Evolutionary conservation across 2,797 vertebrate genomes (phyloP).

Genomic region (Glyptemys insculpta): DNA sequence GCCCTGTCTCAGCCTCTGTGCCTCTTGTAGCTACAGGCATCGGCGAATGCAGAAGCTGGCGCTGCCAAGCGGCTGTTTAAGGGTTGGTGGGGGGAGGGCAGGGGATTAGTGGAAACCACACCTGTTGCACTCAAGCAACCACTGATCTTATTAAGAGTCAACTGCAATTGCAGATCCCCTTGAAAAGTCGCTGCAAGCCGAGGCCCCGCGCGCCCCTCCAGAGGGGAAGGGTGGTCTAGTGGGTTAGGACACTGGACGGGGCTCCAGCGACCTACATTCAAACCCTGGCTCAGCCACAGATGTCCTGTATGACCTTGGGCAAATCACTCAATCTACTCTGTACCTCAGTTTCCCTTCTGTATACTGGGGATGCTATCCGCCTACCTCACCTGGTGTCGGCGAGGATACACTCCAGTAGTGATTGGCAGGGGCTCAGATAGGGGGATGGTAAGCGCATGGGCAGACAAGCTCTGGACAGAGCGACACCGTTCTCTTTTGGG

Average conservation of each 20-base stretch:
- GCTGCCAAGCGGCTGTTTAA: background rate
- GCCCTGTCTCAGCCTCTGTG: background rate
- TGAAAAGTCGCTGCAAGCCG: background rate
- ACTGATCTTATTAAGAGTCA: background rate
- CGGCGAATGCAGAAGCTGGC: background rate
- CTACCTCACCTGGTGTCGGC: background rate
- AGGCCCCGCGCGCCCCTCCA: background rate
- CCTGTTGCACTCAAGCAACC: background rate
- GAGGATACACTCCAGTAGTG: background rate
- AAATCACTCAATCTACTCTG: fast-evolving
- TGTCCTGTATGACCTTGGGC: background rate
- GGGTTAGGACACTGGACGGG: background rate
- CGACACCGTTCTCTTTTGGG: background rate
- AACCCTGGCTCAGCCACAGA: background rate
- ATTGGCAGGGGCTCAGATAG: background rate
- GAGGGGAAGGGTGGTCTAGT: background rate
- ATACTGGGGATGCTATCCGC: background rate
- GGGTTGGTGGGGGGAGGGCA: too few relatives aligned
- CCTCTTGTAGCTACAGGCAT: background rate
- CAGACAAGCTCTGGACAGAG: background rate
- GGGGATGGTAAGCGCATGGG: background rate
- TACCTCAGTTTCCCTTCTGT: background rate
- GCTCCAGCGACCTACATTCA: background rate
- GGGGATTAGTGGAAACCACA: background rate
- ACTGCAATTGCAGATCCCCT: background rate